These are phyloP conservation scores for Lophius americanus DNA, from an alignment of 2,797 vertebrate genomes.

Conservation along the genomic window DNA sequence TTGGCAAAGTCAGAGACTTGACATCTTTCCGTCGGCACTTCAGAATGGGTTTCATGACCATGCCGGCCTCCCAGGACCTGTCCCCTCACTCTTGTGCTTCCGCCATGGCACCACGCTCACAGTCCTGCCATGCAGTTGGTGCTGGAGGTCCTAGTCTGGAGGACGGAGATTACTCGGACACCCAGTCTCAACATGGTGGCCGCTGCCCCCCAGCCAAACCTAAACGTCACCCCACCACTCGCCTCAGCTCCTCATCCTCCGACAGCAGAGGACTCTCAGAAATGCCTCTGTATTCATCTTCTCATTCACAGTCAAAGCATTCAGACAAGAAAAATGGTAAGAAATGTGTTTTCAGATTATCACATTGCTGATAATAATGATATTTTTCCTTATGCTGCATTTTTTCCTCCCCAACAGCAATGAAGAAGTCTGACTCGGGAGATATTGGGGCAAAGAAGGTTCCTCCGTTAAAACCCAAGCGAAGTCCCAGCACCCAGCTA, in stretches of 20 bases:
- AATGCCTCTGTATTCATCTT: slow-evolving; percentile 70
- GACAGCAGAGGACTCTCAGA: slow-evolving; percentile 75
- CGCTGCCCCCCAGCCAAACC: slow-evolving; percentile 89
- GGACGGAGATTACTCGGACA: slow-evolving; percentile 83
- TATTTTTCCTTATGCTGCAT: slow-evolving; percentile 19
- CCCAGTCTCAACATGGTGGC: slow-evolving; percentile 74
- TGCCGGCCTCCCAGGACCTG: slow-evolving; percentile 94
- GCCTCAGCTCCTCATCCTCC: slow-evolving; percentile 84
- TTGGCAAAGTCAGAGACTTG: slow-evolving; percentile 87
- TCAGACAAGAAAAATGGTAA: slow-evolving; percentile 81
- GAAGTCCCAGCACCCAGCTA: slow-evolving; percentile 92
- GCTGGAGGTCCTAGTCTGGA: slow-evolving; percentile 84
- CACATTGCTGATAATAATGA: background rate
- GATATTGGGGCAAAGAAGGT: slow-evolving; percentile 85
- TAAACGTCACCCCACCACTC: slow-evolving; percentile 91
- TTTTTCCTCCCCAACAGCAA: slow-evolving; percentile 68
- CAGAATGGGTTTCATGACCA: slow-evolving; percentile 96
- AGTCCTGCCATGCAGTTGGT: slow-evolving; percentile 93
- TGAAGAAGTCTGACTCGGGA: slow-evolving; percentile 86
- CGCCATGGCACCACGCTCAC: slow-evolving; percentile 92
- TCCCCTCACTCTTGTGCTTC: slow-evolving; percentile 90
- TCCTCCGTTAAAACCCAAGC: slow-evolving; percentile 90
- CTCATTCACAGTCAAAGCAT: slow-evolving; percentile 75
- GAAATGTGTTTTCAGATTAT: slow-evolving; percentile 13
- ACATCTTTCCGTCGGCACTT: slow-evolving; percentile 92